Conservation (phyloP, 2,888 invertebrate species). For the Tipula helvola region DNA sequence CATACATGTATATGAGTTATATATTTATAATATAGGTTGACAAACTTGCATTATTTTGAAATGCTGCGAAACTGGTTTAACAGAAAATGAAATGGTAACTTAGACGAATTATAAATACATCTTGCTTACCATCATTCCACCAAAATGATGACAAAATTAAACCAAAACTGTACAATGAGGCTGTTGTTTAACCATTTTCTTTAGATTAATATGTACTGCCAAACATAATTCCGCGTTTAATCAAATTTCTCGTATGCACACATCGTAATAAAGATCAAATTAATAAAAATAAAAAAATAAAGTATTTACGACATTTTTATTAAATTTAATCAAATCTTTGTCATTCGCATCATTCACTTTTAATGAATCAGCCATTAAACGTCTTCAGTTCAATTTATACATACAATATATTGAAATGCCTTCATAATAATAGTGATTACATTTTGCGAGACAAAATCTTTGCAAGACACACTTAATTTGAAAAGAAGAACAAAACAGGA, state of each 20-base stretch:
- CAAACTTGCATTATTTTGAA: background rate
- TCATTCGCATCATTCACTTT: background rate
- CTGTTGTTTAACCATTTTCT: too few species aligned
- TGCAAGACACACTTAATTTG: background rate
- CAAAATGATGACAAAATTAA: too few species aligned
- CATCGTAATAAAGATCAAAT: background rate
- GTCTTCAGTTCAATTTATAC: background rate
- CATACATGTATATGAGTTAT: too few species aligned
- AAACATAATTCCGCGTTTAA: background rate
- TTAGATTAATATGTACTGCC: background rate
- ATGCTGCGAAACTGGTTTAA: background rate
- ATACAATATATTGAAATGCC: background rate
- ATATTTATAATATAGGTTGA: background rate
- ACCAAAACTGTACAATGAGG: too few species aligned
- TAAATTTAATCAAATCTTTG: constrained; percentile 4
- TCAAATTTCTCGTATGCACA: background rate
- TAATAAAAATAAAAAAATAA: background rate
- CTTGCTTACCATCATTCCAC: background rate
- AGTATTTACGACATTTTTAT: background rate
- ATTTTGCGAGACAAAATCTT: background rate
- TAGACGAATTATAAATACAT: background rate
- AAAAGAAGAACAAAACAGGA: background rate
- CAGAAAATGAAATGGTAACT: background rate
- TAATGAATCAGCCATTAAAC: background rate
- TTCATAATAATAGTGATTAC: background rate